phyloP scores from a whole-genome alignment of 2,113 vertebrate genomes.

The Athene noctua region DNA sequence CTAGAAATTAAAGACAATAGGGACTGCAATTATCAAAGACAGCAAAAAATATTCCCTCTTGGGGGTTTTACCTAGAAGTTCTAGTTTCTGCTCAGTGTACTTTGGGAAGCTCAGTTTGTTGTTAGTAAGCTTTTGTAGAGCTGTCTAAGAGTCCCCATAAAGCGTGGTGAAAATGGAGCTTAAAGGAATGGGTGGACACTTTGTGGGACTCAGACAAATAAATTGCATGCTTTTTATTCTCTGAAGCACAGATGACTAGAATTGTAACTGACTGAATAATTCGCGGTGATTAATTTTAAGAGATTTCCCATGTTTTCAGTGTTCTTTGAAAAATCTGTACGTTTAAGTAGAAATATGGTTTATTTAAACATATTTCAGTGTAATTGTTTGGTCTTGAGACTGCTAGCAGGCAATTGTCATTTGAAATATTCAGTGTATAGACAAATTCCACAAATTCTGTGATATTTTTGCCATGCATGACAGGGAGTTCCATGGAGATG shows the following conservation, averaged over 20 bases:
- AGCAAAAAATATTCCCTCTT: neutral
- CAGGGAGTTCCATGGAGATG: neutral
- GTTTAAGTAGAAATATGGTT: neutral
- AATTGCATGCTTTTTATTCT: slow-evolving; percentile 23
- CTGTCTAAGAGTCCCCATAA: neutral
- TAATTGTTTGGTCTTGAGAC: neutral
- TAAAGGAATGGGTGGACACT: slow-evolving; percentile 42
- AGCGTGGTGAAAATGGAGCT: neutral
- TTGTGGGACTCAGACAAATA: slow-evolving; percentile 29
- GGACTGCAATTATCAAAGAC: neutral
- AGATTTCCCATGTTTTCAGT: neutral
- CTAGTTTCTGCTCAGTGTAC: neutral
- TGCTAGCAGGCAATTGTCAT: neutral
- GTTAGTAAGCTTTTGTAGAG: neutral
- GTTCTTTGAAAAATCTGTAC: neutral
- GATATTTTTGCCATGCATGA: neutral
- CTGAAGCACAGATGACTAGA: neutral
- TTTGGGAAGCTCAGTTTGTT: neutral
- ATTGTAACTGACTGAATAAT: slow-evolving; percentile 22
- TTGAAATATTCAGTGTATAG: neutral
- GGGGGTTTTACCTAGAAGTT: neutral
- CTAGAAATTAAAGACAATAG: slow-evolving; percentile 16
- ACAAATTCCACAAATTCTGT: neutral
- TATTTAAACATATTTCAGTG: neutral
- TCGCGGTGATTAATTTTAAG: slow-evolving; percentile 5